Conservation (phyloP, 2,888 invertebrate genomes). For the Endomychus coccineus region DNA sequence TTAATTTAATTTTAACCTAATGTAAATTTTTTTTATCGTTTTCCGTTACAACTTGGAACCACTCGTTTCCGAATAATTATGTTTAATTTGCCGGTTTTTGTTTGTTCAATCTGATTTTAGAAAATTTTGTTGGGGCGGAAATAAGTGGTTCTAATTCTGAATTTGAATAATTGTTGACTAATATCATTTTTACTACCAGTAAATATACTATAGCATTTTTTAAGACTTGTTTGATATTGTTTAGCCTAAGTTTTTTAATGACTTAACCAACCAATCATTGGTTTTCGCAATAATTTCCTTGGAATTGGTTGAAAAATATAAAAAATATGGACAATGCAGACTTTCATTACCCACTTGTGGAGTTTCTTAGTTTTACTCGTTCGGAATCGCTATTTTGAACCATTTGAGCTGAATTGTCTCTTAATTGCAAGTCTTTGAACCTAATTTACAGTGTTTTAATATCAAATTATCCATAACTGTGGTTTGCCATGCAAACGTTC, state of each 20-base stretch:
- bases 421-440: too few relatives aligned
- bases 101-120: conserved; percentile 17
- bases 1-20: conserved; percentile 35
- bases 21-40: conserved; percentile 33
- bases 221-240: conserved; percentile 37
- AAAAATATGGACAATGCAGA: conserved; percentile 16
- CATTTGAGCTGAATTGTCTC: too few relatives aligned
- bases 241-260: conserved; percentile 30
- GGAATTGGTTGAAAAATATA: conserved; percentile 34
- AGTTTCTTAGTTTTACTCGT: background rate
- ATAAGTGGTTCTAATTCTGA: conserved; percentile 28
- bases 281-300: conserved; percentile 32
- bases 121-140: conserved; percentile 18
- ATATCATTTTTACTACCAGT: conserved; percentile 27
- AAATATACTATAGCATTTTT: conserved; percentile 32
- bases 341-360: conserved; percentile 9
- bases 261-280: conserved; percentile 24
- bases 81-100: conserved; percentile 18
- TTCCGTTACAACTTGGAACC: conserved; percentile 29
- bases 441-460: too few relatives aligned
- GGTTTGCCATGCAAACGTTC: too few relatives aligned
- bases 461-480: too few relatives aligned
- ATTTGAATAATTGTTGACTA: conserved; percentile 28
- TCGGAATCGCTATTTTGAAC: too few relatives aligned
- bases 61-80: conserved; percentile 28